Evolutionary conservation across 1,140 invertebrate species (phyloP).

Genomic region (Yoshiicerus persimilis): DNA sequence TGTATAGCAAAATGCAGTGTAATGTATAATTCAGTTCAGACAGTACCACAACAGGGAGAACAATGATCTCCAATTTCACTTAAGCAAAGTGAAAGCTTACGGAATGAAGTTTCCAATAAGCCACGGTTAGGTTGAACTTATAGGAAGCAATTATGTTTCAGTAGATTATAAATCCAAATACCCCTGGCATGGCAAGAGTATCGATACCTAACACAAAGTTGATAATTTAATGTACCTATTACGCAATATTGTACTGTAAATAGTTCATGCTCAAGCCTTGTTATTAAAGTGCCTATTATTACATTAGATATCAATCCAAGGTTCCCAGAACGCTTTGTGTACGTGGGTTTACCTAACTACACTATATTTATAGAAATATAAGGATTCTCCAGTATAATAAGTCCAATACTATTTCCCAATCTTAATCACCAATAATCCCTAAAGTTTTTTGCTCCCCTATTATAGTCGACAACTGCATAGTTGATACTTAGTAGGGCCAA

Average conservation of each 20-base stretch:
- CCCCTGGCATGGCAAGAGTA: no score
- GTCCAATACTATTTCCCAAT: background rate
- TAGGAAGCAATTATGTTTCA: background rate
- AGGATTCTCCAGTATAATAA: background rate
- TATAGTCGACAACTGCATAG: background rate
- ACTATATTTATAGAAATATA: background rate
- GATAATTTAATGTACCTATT: background rate
- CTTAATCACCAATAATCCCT: slow-evolving; percentile 19
- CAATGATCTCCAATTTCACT: background rate
- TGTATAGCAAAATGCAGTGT: background rate
- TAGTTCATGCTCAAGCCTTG: background rate
- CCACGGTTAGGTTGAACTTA: background rate
- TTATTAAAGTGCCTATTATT: background rate
- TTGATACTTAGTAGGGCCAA: background rate
- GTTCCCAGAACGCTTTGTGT: no score
- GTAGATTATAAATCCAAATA: background rate
- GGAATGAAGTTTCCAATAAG: background rate
- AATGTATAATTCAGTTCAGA: background rate
- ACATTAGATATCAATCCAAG: background rate
- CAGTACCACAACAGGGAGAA: background rate
- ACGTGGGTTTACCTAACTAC: background rate
- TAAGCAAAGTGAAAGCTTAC: background rate
- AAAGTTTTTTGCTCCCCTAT: background rate
- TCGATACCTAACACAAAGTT: background rate
- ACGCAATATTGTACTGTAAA: background rate